Conservation (phyloP, 37 sponge, comb jelly and placozoan genomes). For the Crambe crambe region DNA sequence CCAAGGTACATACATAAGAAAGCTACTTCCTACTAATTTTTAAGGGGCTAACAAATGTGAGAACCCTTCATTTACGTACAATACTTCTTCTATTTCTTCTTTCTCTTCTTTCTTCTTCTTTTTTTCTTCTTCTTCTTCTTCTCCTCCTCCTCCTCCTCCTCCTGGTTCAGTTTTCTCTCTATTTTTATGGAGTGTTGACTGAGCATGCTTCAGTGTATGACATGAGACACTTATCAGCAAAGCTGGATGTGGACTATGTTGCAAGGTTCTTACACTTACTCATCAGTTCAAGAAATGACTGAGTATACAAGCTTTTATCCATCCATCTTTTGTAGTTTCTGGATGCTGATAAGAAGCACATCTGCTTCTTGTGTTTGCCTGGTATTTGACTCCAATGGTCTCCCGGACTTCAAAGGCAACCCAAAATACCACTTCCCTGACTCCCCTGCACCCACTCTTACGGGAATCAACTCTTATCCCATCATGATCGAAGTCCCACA, state of each 20-base stretch:
- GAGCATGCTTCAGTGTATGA: slow-evolving; percentile 53
- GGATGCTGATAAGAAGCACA: slow-evolving; percentile 21
- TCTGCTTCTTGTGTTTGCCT: slow-evolving; percentile 32
- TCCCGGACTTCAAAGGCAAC: slow-evolving; percentile 56
- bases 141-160: too few species aligned
- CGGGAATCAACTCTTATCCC: slow-evolving; percentile 68
- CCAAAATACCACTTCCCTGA: slow-evolving; percentile 52
- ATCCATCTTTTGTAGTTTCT: slow-evolving; percentile 8
- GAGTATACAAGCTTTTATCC: neutral
- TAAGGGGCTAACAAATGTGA: too few species aligned
- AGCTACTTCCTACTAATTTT: too few species aligned
- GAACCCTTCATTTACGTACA: neutral
- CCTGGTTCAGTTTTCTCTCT: slow-evolving; percentile 69
- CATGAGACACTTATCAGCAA: slow-evolving; percentile 51
- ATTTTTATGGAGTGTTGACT: slow-evolving; percentile 44
- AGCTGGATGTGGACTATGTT: slow-evolving; percentile 48
- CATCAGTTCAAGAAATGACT: neutral
- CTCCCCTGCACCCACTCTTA: slow-evolving; percentile 30
- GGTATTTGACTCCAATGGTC: slow-evolving; percentile 57
- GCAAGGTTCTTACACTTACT: neutral
- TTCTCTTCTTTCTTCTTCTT: too few species aligned
- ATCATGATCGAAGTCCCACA: slow-evolving; percentile 55
- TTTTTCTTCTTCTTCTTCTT: too few species aligned
- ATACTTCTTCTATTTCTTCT: too few species aligned
- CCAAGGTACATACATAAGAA: slow-evolving; percentile 64